These are phyloP conservation scores for Helicoverpa armigera DNA, from an alignment of 1,140 invertebrate species.

Conservation along the genomic window DNA sequence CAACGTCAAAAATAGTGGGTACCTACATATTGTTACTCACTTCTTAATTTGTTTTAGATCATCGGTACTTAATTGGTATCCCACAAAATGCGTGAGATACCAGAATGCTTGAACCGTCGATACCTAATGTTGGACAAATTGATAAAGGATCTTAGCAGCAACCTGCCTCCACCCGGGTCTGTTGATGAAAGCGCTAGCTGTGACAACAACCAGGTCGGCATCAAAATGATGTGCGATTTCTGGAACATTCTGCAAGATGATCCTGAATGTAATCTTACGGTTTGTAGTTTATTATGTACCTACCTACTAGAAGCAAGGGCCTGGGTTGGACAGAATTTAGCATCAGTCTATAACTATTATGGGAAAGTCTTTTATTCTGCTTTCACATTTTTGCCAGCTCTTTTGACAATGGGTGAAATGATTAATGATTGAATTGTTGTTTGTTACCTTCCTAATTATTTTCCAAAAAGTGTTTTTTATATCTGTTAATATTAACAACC, in stretches of 20 bases:
- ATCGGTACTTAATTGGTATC: background rate
- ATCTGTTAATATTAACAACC: no score
- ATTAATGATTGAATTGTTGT: no score
- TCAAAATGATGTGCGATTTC: slow-evolving; percentile 76
- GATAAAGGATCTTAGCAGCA: slow-evolving; percentile 61
- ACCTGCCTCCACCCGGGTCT: slow-evolving; percentile 6
- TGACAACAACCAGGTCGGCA: slow-evolving; percentile 58
- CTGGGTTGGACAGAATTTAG: no score
- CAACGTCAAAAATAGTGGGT: no score
- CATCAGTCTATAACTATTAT: no score
- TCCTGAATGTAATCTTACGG: slow-evolving; percentile 68
- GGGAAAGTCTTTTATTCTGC: no score
- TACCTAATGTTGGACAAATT: slow-evolving; percentile 71
- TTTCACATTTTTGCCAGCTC: no score
- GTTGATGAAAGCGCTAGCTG: background rate
- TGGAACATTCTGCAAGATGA: slow-evolving; percentile 80
- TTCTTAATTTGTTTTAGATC: background rate
- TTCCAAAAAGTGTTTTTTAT: no score
- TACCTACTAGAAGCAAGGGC: no score
- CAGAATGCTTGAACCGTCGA: slow-evolving; percentile 71
- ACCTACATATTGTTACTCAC: background rate
- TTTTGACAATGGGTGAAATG: no score
- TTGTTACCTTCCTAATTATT: no score
- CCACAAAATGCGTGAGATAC: slow-evolving; percentile 68
- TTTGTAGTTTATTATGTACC: slow-evolving; percentile 39